These are phyloP conservation scores for Calonectris borealis DNA, from an alignment of 2,113 vertebrate species.

Conservation along the genomic window DNA sequence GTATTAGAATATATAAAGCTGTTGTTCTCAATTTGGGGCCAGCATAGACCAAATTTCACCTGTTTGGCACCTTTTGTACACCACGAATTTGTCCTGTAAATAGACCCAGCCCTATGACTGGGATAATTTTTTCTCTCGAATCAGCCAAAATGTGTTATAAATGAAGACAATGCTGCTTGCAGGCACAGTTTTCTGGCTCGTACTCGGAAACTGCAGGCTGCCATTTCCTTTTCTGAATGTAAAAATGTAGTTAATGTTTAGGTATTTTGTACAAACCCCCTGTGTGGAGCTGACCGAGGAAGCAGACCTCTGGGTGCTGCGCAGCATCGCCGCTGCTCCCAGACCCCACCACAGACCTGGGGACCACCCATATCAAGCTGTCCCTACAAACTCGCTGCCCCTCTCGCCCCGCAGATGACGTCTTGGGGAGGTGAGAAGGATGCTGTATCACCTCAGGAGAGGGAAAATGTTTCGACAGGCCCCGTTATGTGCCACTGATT, in stretches of 20 bases:
- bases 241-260: not conserved
- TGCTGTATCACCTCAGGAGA: not conserved
- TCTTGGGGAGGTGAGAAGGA: not conserved
- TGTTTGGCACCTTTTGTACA: not conserved
- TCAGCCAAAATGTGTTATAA: not conserved
- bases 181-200: not conserved
- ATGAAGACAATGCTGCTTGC: not conserved
- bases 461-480: not conserved
- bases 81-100: not conserved
- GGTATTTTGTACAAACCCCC: not conserved
- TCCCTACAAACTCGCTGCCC: not conserved
- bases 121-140: not conserved
- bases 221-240: not conserved
- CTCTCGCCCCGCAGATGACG: not conserved
- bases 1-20: not conserved
- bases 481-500: accelerated
- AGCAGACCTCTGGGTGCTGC: not conserved
- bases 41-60: not conserved
- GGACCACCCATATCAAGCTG: not conserved
- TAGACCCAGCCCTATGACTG: not conserved
- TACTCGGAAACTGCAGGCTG: not conserved
- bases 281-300: not conserved
- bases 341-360: not conserved
- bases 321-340: accelerated
- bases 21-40: not conserved